phyloP scores from a whole-genome alignment of 2,797 vertebrate species.

The Smutsia gigantea region DNA sequence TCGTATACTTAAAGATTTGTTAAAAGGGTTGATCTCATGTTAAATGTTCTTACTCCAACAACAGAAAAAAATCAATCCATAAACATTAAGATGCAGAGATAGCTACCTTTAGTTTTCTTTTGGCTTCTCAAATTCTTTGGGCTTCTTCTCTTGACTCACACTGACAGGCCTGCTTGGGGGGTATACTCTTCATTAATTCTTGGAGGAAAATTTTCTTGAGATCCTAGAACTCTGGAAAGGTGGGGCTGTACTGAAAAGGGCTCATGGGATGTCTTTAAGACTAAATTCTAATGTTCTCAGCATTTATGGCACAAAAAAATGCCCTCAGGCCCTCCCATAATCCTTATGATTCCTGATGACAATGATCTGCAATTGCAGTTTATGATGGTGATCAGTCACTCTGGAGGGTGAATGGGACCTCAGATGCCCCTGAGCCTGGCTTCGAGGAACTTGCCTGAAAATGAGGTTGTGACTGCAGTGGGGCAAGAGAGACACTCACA shows the following conservation, averaged over 20 bases:
- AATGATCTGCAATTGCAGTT: neutral
- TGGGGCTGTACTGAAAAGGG: neutral
- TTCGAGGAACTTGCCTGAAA: neutral
- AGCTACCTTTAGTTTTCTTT: neutral
- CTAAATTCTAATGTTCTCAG: neutral
- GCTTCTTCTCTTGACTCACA: constrained; percentile 6
- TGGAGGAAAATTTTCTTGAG: neutral
- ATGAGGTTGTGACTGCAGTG: neutral
- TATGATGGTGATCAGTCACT: neutral
- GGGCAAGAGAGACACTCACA: neutral
- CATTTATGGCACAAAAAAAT: neutral
- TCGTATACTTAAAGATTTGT: neutral
- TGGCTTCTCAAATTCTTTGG: constrained; percentile 24
- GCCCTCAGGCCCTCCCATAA: neutral
- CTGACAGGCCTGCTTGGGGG: neutral
- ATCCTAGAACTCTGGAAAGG: neutral
- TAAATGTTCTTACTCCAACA: neutral
- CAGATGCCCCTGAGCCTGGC: neutral
- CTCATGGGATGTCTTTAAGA: neutral
- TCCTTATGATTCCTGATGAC: neutral
- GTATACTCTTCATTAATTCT: neutral
- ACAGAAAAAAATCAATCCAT: neutral
- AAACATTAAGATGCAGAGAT: neutral
- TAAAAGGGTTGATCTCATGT: neutral
- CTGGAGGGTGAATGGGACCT: neutral